Conservation (phyloP, 2,888 invertebrate species). For the Choreutis nemorana region DNA sequence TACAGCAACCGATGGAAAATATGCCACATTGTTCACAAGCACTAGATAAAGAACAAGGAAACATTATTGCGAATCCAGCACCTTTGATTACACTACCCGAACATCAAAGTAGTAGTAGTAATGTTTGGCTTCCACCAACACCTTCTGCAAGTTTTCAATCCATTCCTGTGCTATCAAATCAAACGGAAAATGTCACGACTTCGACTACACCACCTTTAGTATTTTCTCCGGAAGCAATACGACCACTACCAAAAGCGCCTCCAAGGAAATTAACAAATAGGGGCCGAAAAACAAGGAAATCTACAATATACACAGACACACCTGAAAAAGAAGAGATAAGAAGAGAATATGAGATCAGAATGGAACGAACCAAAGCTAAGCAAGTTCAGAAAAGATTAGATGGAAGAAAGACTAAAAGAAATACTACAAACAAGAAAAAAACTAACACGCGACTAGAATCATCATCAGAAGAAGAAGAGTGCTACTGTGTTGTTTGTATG, state of each 20-base stretch:
- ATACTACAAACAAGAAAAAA: conserved; percentile 6
- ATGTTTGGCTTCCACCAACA: too few relatives aligned
- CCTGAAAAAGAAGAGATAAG: conserved; percentile 17
- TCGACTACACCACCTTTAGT: background rate
- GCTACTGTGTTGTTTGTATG: conserved; percentile 11
- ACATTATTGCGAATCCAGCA: too few relatives aligned
- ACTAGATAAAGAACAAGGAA: too few relatives aligned
- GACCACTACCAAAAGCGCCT: conserved; percentile 14
- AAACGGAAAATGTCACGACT: too few relatives aligned
- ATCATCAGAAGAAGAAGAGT: conserved; percentile 11
- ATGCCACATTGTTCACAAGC: too few relatives aligned
- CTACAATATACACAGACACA: conserved; percentile 15
- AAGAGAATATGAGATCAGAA: too few relatives aligned
- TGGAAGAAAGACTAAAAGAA: conserved; percentile 10
- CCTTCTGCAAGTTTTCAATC: too few relatives aligned
- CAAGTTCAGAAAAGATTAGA: too few relatives aligned
- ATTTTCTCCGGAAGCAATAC: conserved; percentile 12
- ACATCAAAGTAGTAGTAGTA: too few relatives aligned
- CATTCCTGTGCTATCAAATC: too few relatives aligned
- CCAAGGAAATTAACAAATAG: conserved; percentile 8
- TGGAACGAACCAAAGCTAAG: conserved; percentile 5
- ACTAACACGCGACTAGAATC: background rate
- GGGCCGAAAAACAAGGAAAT: conserved; percentile 10
- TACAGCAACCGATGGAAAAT: too few relatives aligned
- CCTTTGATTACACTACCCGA: too few relatives aligned